Percentiles rank a stretch among this genome's conserved stretches.
These are phyloP conservation scores for Achlya flavicornis DNA, from an alignment of 2,888 invertebrate genomes.

Conservation along the genomic window DNA sequence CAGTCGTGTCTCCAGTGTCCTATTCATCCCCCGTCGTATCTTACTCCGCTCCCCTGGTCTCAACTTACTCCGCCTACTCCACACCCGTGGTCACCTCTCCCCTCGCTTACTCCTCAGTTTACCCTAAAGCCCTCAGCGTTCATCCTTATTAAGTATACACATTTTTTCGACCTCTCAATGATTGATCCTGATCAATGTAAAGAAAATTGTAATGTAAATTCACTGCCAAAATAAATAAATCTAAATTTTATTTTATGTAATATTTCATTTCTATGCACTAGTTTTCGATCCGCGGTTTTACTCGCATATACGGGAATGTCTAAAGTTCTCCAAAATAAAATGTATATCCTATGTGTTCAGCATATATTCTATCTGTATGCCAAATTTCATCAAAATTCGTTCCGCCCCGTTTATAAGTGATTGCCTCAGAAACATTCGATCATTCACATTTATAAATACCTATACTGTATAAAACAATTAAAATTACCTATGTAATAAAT, in stretches of 20 bases:
- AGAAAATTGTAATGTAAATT: constrained; percentile 22
- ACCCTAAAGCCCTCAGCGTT: constrained; percentile 61
- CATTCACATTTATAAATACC: no score
- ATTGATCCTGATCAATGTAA: constrained; percentile 29
- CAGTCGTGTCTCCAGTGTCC: constrained; percentile 53
- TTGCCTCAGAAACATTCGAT: no score
- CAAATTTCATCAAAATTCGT: no score
- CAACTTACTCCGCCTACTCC: constrained; percentile 43
- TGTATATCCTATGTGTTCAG: no score
- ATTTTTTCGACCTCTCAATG: not conserved
- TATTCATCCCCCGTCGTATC: constrained; percentile 40
- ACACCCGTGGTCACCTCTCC: constrained; percentile 38
- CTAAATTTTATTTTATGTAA: constrained; percentile 17
- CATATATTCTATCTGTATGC: no score
- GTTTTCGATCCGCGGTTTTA: no score
- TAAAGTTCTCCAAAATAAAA: no score
- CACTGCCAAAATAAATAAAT: constrained; percentile 55
- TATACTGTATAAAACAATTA: no score
- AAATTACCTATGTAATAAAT: no score
- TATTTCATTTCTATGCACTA: constrained; percentile 1
- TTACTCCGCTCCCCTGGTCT: constrained; percentile 45
- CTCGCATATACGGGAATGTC: no score
- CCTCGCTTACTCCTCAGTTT: constrained; percentile 39
- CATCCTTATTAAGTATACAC: constrained; percentile 61
- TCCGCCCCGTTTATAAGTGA: not conserved